Percentiles rank a stretch among this genome's conserved stretches.
phyloP scores from a whole-genome alignment of 2,797 vertebrate genomes.

The Sebastes trivittatus region DNA sequence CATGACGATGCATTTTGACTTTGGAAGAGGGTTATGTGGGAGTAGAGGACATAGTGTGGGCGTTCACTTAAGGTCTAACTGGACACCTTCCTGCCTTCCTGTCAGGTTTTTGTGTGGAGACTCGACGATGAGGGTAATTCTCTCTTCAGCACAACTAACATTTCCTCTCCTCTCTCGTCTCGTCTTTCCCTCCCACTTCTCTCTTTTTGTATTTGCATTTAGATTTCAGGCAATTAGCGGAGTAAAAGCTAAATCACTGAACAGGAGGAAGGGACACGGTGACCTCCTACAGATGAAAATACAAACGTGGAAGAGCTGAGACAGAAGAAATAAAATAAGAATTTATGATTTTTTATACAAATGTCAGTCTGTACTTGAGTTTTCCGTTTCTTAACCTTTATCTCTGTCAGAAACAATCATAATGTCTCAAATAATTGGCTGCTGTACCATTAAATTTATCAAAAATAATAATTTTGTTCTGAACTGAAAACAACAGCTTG shows the following conservation, averaged over 20 bases:
- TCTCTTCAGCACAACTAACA: conserved; percentile 38
- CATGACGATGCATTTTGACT: conserved; percentile 46
- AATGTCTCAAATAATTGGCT: not conserved
- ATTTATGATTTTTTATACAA: no score
- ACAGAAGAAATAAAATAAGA: not conserved
- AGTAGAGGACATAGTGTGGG: not conserved
- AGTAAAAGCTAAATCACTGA: not conserved
- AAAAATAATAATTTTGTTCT: no score
- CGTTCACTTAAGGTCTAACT: conserved; percentile 9
- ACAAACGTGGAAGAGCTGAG: not conserved
- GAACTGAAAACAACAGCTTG: no score
- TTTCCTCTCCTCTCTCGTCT: not conserved
- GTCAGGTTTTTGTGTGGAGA: not conserved
- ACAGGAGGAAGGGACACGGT: not conserved
- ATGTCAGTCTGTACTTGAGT: not conserved
- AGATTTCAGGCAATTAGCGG: not conserved
- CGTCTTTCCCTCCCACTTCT: conserved; percentile 13
- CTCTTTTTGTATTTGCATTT: not conserved
- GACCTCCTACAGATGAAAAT: not conserved
- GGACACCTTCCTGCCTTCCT: conserved; percentile 24
- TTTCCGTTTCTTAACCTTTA: not conserved
- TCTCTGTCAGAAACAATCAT: not conserved
- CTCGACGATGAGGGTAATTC: conserved; percentile 28
- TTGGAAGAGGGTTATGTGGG: conserved; percentile 1
- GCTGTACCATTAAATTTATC: no score